Evolutionary conservation across 2,888 invertebrate species (phyloP).

Genomic region (Carcina quercana): DNA sequence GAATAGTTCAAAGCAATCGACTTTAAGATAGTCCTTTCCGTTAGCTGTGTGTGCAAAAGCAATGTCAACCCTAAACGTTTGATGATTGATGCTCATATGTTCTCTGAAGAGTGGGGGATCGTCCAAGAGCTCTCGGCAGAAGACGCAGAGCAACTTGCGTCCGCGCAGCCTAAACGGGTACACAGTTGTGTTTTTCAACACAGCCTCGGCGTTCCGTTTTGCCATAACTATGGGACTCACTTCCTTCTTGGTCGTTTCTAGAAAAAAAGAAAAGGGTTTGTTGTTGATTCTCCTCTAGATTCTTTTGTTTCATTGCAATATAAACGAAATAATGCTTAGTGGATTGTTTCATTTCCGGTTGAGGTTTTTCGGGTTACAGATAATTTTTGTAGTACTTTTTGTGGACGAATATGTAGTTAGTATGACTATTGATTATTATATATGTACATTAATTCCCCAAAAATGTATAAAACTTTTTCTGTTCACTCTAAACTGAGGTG

Average conservation of each 20-base stretch:
- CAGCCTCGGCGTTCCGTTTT: conserved; percentile 54
- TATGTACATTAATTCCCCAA: too few relatives aligned
- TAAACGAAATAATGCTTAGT: too few relatives aligned
- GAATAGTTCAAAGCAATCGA: conserved; percentile 43
- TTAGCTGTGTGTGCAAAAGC: conserved; percentile 48
- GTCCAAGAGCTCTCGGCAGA: conserved; percentile 50
- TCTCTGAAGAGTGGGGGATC: conserved; percentile 42
- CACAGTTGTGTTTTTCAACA: conserved; percentile 53
- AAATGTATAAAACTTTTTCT: too few relatives aligned
- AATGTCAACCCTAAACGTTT: conserved; percentile 39
- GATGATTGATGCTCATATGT: conserved; percentile 42
- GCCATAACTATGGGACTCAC: conserved; percentile 29
- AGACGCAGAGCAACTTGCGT: conserved; percentile 49
- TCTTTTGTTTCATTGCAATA: too few relatives aligned
- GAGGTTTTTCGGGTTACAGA: too few relatives aligned
- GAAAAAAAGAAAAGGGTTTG: conserved; percentile 51
- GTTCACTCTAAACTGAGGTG: too few relatives aligned
- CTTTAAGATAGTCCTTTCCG: conserved; percentile 48
- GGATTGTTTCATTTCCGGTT: too few relatives aligned
- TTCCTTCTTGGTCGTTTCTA: conserved; percentile 43
- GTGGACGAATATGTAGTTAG: too few relatives aligned
- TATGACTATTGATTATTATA: too few relatives aligned
- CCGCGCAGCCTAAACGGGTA: conserved; percentile 57
- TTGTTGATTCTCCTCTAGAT: too few relatives aligned
- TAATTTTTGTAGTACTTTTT: too few relatives aligned